phyloP scores from a whole-genome alignment of 37 sponge, comb jelly and placozoan genomes.

The Bolinopsis microptera region DNA sequence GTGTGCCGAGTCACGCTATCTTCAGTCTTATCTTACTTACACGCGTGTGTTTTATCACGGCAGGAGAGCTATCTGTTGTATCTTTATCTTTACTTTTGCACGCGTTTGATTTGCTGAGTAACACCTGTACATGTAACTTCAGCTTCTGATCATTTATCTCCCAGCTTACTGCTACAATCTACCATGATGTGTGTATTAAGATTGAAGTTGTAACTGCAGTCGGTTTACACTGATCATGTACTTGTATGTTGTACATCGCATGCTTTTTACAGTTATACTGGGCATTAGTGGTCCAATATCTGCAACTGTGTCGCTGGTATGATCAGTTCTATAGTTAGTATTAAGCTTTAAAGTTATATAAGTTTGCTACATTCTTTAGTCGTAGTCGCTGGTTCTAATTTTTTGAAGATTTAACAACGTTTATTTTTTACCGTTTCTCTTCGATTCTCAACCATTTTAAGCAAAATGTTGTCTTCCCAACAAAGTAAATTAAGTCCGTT shows the following conservation, averaged over 20 bases:
- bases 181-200: background rate
- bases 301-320: background rate
- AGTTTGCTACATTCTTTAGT: background rate
- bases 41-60: background rate
- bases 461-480: no score
- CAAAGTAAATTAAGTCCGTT: no score
- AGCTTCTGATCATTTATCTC: background rate
- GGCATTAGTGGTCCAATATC: background rate
- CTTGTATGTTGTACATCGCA: background rate
- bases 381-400: no score
- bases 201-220: background rate
- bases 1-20: no score
- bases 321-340: background rate
- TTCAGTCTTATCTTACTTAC: background rate
- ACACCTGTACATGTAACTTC: background rate
- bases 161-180: background rate
- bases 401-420: background rate
- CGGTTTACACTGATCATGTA: background rate
- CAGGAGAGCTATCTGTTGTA: background rate
- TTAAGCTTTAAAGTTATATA: background rate
- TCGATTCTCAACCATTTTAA: no score
- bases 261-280: background rate
- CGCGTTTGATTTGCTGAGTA: background rate
- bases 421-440: no score
- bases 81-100: background rate